Evolutionary conservation across 2,888 invertebrate genomes (phyloP), one percentile per base, ranked within the genome.

Genomic region (Girardia tigrina): DNA sequence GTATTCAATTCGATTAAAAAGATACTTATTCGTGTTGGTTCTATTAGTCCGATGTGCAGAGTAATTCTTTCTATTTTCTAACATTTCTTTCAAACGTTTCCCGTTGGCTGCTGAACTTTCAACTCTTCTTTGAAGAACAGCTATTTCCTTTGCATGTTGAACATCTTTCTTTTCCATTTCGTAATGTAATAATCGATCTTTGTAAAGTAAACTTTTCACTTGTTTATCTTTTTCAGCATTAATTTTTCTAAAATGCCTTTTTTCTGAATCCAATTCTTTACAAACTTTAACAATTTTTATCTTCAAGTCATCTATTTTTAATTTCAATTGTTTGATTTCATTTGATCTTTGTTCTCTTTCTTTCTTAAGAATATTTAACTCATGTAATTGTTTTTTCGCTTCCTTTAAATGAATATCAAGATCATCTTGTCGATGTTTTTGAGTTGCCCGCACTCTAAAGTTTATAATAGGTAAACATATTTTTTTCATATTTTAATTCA

Each of bases 301-400:
- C 23, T 56, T 56, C 56, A 56, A 56, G 6, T 56, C 56, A n/a
- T 56, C 56, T 6, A 56, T 56, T 56, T 56, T 56, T 23, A 56
- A 12, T 56, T 16, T 4, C n/a, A 56, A 56, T 16, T 56, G 56
- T 56, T 56, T 56, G 2, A 56, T 23, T n/a, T 56, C 56, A n/a
- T 56, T 56, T 12, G 4, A 12, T 2, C 2, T 12, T 12, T 56
- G 56, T n/a, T 56, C 56, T 16, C 23, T 56, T 56, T 56, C 56
- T 56, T n/a, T 56, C 23, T 56, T 56, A 20, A 56, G 23, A 8
- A 56, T 56, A 56, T 56, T 56, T n/a, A 56, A 56, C n/a, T 56
- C 56, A 56, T 56, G 4, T 56, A 56, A 56, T 56, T 56, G 56
- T 56, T 56, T 56, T 56, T 16, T 56, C n/a, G 56, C 56, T 56